These are phyloP conservation scores for Scolopax mira DNA, from an alignment of 2,113 vertebrate genomes.

Conservation along the genomic window DNA sequence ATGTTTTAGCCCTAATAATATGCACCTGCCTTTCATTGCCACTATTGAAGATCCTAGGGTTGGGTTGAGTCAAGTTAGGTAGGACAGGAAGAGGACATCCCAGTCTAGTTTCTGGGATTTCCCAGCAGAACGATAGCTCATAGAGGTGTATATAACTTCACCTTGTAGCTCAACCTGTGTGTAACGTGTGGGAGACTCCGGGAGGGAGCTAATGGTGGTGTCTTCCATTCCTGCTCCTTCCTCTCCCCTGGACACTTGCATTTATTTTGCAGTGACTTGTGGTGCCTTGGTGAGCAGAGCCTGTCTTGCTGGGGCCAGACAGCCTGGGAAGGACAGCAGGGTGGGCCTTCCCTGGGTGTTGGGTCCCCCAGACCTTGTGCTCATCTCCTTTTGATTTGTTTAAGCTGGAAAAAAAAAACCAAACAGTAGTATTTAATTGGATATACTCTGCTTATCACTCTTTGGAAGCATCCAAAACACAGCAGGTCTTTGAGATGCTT, in stretches of 20 bases:
- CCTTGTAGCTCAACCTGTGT: neutral
- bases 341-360: neutral
- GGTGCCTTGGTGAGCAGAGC: neutral
- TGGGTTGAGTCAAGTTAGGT: too few species aligned
- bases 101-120: neutral
- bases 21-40: neutral
- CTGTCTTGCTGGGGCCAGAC: neutral
- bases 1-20: neutral
- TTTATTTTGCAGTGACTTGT: neutral
- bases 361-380: neutral
- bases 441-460: neutral
- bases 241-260: neutral
- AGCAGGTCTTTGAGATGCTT: neutral
- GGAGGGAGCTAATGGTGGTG: neutral
- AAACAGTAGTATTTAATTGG: neutral
- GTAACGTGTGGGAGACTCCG: neutral
- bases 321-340: neutral
- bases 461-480: neutral
- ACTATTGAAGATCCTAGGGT: neutral
- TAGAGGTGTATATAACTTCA: neutral
- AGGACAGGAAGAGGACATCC: neutral
- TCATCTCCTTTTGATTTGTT: neutral
- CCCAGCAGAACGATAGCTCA: neutral
- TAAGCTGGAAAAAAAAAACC: neutral
- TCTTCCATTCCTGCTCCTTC: neutral